Conservation (phyloP, 1,140 invertebrate genomes). For the Mycetomoellerius zeteki region DNA sequence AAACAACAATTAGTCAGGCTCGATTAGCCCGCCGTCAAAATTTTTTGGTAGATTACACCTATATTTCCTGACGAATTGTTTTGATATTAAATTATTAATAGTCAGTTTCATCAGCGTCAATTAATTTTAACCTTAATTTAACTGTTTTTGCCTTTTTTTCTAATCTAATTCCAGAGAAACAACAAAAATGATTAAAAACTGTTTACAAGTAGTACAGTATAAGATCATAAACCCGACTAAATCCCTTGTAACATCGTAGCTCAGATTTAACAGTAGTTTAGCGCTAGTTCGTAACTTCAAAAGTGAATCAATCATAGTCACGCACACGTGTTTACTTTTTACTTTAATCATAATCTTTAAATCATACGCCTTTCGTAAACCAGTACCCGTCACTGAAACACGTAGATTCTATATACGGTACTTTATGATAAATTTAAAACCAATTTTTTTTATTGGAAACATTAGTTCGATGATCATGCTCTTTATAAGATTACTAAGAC, state of each 20-base stretch:
- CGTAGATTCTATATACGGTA: background rate
- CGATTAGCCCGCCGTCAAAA: constrained; percentile 15
- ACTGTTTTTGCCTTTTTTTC: background rate
- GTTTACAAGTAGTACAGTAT: background rate
- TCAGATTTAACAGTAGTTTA: constrained; percentile 37
- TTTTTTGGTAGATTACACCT: background rate
- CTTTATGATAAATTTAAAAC: background rate
- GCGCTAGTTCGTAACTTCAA: constrained; percentile 21
- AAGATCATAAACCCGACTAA: constrained; percentile 19
- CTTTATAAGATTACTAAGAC: background rate
- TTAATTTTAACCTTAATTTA: constrained; percentile 36
- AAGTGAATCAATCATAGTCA: constrained; percentile 63
- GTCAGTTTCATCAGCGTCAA: constrained; percentile 7
- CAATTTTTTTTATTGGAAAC: background rate
- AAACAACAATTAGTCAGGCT: constrained; percentile 54
- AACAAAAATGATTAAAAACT: constrained; percentile 2
- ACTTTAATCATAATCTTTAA: constrained; percentile 50
- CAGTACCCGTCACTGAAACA: background rate
- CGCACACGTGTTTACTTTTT: constrained; percentile 50
- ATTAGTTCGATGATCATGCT: constrained; percentile 14
- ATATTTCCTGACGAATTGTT: constrained; percentile 30
- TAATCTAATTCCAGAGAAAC: background rate
- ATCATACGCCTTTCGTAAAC: constrained; percentile 43
- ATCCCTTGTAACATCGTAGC: constrained; percentile 13
- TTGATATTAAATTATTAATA: constrained; percentile 1